Percentiles rank a stretch among this genome's conserved stretches.
phyloP scores from a whole-genome alignment of 2,113 vertebrate genomes.

The Pluvianellus socialis region DNA sequence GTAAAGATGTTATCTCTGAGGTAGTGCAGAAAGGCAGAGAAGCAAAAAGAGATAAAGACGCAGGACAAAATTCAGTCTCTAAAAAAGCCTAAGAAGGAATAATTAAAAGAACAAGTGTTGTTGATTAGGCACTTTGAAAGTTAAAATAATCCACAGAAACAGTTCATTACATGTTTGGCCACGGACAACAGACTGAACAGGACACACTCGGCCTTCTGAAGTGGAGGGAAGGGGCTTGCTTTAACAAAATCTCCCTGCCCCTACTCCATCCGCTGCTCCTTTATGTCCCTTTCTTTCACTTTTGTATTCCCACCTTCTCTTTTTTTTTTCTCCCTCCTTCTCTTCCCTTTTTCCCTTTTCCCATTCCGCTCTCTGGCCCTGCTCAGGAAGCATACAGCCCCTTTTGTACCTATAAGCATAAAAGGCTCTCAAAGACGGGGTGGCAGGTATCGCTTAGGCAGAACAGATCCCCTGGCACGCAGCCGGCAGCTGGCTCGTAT shows the following conservation, averaged over 20 bases:
- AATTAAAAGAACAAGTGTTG: neutral
- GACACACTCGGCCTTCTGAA: neutral
- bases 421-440: rapidly evolving
- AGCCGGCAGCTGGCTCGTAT: neutral
- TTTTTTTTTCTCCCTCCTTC: neutral
- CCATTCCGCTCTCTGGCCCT: neutral
- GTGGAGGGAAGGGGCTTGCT: neutral
- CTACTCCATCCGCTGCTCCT: neutral
- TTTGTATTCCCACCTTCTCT: neutral
- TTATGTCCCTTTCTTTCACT: neutral
- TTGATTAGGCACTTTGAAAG: neutral
- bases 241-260: neutral
- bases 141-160: neutral
- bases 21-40: neutral
- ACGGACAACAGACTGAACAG: neutral
- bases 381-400: neutral
- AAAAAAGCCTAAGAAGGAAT: neutral
- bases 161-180: neutral
- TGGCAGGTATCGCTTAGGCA: neutral
- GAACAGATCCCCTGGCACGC: neutral
- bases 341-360: neutral
- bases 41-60: neutral
- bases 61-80: neutral
- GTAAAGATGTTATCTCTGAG: neutral
- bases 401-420: neutral